These are phyloP conservation scores for Pogonocichla stellata DNA, from an alignment of 2,113 vertebrate genomes.

Conservation along the genomic window DNA sequence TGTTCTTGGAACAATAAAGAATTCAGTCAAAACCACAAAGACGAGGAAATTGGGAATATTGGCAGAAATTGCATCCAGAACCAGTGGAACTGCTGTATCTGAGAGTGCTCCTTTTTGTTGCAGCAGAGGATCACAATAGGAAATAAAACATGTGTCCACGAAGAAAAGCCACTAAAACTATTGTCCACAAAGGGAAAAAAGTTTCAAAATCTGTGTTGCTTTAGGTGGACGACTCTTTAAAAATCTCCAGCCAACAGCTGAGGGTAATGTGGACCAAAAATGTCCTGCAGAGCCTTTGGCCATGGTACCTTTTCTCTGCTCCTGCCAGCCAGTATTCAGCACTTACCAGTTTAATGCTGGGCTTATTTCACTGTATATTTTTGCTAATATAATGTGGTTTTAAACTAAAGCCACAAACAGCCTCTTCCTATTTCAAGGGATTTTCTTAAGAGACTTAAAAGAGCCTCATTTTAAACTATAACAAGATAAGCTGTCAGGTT, in stretches of 20 bases:
- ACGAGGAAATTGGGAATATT: not conserved
- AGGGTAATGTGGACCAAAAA: not conserved
- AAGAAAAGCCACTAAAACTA: not conserved
- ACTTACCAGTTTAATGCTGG: not conserved
- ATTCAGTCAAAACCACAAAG: conserved; percentile 44
- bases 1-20: conserved; percentile 43
- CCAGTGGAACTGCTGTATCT: not conserved
- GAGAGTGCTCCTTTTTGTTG: not conserved
- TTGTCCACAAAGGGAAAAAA: not conserved
- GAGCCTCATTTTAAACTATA: conserved; percentile 47
- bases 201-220: not conserved
- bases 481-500: conserved; percentile 56
- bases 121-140: not conserved
- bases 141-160: not conserved
- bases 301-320: not conserved
- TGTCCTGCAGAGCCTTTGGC: not conserved
- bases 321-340: not conserved
- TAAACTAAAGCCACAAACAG: conserved; percentile 49
- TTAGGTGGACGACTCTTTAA: not conserved
- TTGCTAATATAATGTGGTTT: conserved; percentile 44
- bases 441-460: conserved; percentile 33
- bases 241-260: not conserved
- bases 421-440: conserved; percentile 11
- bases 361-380: not conserved
- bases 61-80: conserved; percentile 20